These are phyloP conservation scores for Trisateles emortualis DNA, from an alignment of 2,888 invertebrate species.

Conservation along the genomic window DNA sequence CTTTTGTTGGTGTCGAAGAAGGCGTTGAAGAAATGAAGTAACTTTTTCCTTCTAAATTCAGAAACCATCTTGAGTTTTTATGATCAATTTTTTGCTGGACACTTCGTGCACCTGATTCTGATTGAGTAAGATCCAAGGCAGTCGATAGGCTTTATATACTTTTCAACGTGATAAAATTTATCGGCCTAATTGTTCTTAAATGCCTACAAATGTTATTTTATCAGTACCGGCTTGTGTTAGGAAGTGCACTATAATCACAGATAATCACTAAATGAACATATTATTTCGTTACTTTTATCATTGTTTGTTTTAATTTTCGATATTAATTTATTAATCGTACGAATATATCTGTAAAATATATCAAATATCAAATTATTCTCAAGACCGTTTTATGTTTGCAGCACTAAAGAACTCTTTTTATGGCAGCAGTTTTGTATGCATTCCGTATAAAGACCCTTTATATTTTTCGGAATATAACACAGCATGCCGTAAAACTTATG, in stretches of 20 bases:
- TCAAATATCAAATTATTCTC: too few relatives aligned
- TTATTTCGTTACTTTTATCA: too few relatives aligned
- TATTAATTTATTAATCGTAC: too few relatives aligned
- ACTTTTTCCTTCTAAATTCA: constrained; percentile 95
- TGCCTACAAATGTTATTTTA: constrained; percentile 37
- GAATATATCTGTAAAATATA: too few relatives aligned
- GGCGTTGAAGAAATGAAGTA: constrained; percentile 94
- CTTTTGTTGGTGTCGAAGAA: constrained; percentile 96
- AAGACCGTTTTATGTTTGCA: too few relatives aligned
- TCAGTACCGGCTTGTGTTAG: constrained; percentile 29
- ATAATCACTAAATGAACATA: too few relatives aligned
- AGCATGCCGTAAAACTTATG: background rate
- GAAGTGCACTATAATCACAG: background rate
- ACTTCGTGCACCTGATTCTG: background rate
- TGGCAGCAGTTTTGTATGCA: too few relatives aligned
- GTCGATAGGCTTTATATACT: constrained; percentile 45
- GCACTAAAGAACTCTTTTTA: too few relatives aligned
- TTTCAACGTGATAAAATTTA: constrained; percentile 30
- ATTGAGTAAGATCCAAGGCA: constrained; percentile 18
- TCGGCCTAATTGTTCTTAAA: constrained; percentile 30
- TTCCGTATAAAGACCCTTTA: too few relatives aligned
- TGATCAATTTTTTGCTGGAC: background rate
- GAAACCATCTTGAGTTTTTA: constrained; percentile 89
- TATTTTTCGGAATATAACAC: too few relatives aligned
- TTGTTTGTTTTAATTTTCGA: too few relatives aligned